These are phyloP conservation scores for Stegostoma tigrinum DNA, from an alignment of 2,113 vertebrate species.

Conservation along the genomic window DNA sequence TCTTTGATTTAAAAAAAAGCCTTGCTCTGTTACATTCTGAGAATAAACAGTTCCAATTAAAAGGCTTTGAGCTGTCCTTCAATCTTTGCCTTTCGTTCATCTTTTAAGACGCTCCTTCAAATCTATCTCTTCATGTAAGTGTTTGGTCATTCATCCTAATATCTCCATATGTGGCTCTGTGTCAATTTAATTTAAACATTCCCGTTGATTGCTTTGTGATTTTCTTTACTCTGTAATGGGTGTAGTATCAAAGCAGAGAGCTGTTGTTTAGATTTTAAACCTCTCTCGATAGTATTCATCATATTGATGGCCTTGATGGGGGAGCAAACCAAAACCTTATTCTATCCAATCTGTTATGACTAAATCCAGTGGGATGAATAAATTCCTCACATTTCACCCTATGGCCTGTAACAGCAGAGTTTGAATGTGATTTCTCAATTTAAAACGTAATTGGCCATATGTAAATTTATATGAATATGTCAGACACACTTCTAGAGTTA, in stretches of 20 bases:
- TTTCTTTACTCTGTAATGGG: not conserved
- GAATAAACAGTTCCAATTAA: not conserved
- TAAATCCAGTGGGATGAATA: no score
- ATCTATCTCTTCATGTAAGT: not conserved
- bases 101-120: not conserved
- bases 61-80: not conserved
- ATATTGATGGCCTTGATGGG: not conserved
- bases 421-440: no score
- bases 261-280: not conserved
- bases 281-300: not conserved
- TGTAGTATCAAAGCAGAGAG: not conserved
- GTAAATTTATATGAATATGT: no score
- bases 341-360: not conserved
- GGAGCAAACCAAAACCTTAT: not conserved
- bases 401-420: no score
- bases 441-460: no score
- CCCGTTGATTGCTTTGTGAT: not conserved
- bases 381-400: no score
- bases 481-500: no score
- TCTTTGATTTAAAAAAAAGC: not conserved
- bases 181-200: not conserved
- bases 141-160: not conserved
- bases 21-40: not conserved
- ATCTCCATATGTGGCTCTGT: not conserved
- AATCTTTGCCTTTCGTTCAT: not conserved